These are phyloP conservation scores for Phalanger gymnotis DNA, from an alignment of 2,797 vertebrate genomes.

Conservation along the genomic window DNA sequence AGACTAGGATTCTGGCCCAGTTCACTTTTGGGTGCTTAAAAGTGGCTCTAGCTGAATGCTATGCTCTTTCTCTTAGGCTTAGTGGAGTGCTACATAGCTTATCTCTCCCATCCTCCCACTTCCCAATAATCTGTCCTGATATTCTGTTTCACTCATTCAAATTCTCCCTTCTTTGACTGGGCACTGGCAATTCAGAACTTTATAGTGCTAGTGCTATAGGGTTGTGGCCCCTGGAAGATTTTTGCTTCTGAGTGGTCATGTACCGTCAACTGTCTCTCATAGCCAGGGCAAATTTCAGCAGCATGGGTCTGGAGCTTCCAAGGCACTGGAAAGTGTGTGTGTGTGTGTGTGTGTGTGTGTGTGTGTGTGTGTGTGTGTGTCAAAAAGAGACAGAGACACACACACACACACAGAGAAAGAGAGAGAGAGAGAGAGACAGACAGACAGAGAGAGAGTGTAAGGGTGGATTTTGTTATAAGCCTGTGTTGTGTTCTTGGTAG, in stretches of 20 bases:
- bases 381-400: too few relatives aligned
- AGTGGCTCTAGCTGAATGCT: background rate
- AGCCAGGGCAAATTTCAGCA: background rate
- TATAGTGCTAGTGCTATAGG: background rate
- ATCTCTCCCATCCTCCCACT: background rate
- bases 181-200: background rate
- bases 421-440: too few relatives aligned
- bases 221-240: background rate
- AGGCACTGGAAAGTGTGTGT: background rate
- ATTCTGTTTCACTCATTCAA: background rate
- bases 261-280: background rate
- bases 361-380: background rate
- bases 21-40: background rate
- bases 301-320: background rate
- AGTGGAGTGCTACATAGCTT: background rate
- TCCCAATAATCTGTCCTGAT: background rate
- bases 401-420: too few relatives aligned
- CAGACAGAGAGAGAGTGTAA: background rate
- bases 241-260: background rate
- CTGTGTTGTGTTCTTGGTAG: background rate
- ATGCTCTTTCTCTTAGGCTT: background rate
- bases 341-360: background rate
- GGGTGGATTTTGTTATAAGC: background rate
- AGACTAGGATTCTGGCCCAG: background rate
- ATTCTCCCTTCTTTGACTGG: background rate